Conservation (phyloP, 2,797 vertebrate species). For the Alosa sapidissima region DNA sequence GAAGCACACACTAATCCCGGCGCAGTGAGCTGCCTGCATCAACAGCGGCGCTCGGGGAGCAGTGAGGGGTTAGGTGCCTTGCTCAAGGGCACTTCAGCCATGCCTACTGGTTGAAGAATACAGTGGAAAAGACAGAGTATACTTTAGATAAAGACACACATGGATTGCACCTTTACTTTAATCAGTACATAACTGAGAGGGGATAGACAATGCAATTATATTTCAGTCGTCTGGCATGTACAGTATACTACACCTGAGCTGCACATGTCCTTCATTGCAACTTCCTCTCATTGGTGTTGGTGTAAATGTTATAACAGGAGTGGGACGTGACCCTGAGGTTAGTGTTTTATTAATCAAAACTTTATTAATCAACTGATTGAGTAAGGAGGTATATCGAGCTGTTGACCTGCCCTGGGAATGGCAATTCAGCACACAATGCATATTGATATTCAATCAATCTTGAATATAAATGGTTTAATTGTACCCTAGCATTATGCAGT, state of each 20-base stretch:
- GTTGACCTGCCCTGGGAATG: neutral
- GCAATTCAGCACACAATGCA: neutral
- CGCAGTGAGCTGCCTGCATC: no score
- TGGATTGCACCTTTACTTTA: neutral
- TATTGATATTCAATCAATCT: neutral
- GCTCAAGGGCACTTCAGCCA: no score
- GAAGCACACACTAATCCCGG: no score
- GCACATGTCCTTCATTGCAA: neutral
- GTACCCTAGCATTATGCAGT: neutral
- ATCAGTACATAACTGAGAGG: neutral
- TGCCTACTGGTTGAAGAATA: no score
- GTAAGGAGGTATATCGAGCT: neutral
- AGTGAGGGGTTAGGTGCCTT: no score
- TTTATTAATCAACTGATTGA: neutral
- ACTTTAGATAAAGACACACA: no score
- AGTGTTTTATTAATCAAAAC: neutral
- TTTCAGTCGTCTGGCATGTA: neutral
- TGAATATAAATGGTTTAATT: neutral
- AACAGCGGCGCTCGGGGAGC: no score
- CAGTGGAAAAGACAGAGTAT: no score
- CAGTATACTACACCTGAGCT: no score
- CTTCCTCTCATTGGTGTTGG: neutral
- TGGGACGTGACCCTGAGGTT: neutral
- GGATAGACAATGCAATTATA: neutral
- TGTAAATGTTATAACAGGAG: neutral